A percentile compares a stretch with the other conserved stretches of the same genome.
These are phyloP conservation scores for Chondrilla cf. caribensis DNA, from an alignment of 37 sponge, comb jelly and placozoan genomes.

Conservation along the genomic window DNA sequence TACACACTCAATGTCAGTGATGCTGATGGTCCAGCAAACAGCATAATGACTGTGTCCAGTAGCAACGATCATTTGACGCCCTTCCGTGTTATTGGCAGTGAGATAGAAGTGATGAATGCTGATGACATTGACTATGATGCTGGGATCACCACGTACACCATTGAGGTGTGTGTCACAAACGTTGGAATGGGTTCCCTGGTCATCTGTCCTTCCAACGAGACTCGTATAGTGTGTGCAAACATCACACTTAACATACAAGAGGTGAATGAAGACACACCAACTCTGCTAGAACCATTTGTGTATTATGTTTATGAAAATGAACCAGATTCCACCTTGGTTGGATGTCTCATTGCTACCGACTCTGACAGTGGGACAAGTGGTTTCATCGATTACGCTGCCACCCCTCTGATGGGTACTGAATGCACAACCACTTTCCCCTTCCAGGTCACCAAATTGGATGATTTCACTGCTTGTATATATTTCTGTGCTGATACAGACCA, in stretches of 20 bases:
- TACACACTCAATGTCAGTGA: conserved; percentile 14
- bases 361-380: conserved; percentile 51
- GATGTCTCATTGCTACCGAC: conserved; percentile 64
- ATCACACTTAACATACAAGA: conserved; percentile 12
- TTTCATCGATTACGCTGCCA: neutral
- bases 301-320: conserved; percentile 63
- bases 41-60: neutral
- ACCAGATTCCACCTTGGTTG: conserved; percentile 21
- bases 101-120: neutral
- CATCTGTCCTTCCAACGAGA: neutral
- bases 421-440: conserved; percentile 49
- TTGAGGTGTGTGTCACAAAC: conserved; percentile 1
- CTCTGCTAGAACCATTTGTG: conserved; percentile 1
- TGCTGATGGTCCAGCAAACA: conserved; percentile 32
- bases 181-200: neutral
- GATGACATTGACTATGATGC: neutral
- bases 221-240: neutral
- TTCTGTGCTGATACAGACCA: conserved; percentile 47
- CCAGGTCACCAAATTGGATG: conserved; percentile 10
- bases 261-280: conserved; percentile 41
- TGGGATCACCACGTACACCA: neutral
- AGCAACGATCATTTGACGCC: neutral
- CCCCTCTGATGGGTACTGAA: neutral
- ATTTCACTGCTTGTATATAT: conserved; percentile 47
- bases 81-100: neutral